These are phyloP conservation scores for Bradypodion ventrale DNA, from an alignment of 2,797 vertebrate genomes.

Conservation along the genomic window DNA sequence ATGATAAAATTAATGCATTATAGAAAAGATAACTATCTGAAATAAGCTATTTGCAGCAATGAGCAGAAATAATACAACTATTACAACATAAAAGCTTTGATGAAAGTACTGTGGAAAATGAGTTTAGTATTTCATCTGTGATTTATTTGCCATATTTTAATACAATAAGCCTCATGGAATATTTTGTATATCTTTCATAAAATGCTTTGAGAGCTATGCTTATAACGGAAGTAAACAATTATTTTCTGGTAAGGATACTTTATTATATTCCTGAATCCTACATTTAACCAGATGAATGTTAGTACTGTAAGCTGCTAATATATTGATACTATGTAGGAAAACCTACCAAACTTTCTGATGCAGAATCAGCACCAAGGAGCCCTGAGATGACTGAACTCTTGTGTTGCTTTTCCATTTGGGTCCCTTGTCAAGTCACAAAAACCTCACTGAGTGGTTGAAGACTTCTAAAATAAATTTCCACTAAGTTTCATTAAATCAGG, in stretches of 20 bases:
- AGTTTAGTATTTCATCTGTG: not conserved
- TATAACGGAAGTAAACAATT: not conserved
- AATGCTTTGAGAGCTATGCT: not conserved
- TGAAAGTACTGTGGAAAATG: not conserved
- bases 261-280: not conserved
- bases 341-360: not conserved
- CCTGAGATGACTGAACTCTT: not conserved
- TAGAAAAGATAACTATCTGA: constrained; percentile 45
- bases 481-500: not conserved
- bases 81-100: constrained; percentile 37
- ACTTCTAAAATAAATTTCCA: not conserved
- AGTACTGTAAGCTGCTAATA: not conserved
- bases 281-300: not conserved
- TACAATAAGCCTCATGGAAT: not conserved
- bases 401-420: not conserved
- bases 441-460: not conserved
- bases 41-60: constrained; percentile 44
- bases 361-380: not conserved
- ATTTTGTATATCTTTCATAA: not conserved
- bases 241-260: constrained; percentile 14
- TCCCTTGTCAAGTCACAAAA: not conserved
- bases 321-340: not conserved
- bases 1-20: constrained; percentile 11
- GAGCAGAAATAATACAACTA: constrained; percentile 34
- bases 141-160: not conserved